phyloP scores from a whole-genome alignment of 2,888 invertebrate species.

The Serripes groenlandicus region DNA sequence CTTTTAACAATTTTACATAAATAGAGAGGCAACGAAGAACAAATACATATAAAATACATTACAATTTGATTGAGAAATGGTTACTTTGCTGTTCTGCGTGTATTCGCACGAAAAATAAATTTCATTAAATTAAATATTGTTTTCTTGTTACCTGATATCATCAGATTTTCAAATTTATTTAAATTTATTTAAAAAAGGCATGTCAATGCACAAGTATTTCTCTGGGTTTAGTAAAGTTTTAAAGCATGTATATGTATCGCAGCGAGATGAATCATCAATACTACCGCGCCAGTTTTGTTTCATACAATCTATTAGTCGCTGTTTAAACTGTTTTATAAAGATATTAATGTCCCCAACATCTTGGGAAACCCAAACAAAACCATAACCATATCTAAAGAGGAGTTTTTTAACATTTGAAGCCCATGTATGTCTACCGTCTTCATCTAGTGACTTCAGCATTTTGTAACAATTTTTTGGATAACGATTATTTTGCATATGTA shows the following conservation, averaged over 20 bases:
- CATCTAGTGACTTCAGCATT: conserved; percentile 18
- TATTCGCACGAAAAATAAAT: too few species aligned
- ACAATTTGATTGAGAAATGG: too few species aligned
- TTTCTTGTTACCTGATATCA: too few species aligned
- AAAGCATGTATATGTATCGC: conserved; percentile 25
- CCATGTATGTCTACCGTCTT: conserved; percentile 28
- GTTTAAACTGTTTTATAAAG: conserved; percentile 11
- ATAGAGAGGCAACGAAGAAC: too few species aligned
- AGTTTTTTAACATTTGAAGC: conserved; percentile 19
- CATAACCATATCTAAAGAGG: conserved; percentile 25
- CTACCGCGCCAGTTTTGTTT: conserved; percentile 7
- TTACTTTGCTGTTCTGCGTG: too few species aligned
- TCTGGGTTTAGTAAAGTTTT: conserved; percentile 30
- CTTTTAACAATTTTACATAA: too few species aligned
- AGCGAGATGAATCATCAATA: conserved; percentile 14
- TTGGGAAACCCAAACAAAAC: conserved; percentile 34
- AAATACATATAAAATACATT: too few species aligned
- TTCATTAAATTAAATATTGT: too few species aligned
- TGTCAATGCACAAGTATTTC: conserved; percentile 21
- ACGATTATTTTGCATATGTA: not conserved
- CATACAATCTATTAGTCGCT: conserved; percentile 13
- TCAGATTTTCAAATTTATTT: too few species aligned
- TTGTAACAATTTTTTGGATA: conserved; percentile 35
- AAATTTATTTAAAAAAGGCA: too few species aligned
- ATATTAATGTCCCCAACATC: conserved; percentile 13